Evolutionary conservation across 2,888 invertebrate species (phyloP), one percentile per base, ranked within the genome.

Genomic region (Branchinecta sandiegonensis): DNA sequence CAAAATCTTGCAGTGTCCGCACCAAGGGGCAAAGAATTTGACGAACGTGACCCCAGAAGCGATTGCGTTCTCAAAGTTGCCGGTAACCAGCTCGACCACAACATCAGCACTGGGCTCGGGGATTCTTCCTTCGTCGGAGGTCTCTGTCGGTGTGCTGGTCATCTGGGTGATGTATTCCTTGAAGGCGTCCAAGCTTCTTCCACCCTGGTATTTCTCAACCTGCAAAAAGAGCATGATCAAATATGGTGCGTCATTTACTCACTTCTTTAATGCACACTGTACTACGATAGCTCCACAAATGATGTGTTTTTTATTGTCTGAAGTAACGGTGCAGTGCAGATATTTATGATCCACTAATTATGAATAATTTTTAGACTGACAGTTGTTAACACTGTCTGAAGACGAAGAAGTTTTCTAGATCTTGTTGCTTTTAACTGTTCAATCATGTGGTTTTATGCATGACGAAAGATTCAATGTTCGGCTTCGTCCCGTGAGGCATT

Each of bases 11-110:
- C 92, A 93, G 76, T 92, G 90, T 1, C 90, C 89, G 75, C 90
- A 90, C 85, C 92, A 93, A 2, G 93, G 91, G 4, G 91, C 91
- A 79, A 87, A 93, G 76, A 89, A 93, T 78, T 92, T 90, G 47
- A 93, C 84, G 75, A 92, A 90, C 0, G 87, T 85, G 47, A 88
- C 77, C 68, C 89, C 89, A 46, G 83, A 84, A 72, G 86, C 82
- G 56, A 89, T 80, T 68, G 84, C 84, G 48, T 85, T 81, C 63
- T 86, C 83, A 75, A 92, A 93, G 69, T 83, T 86, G 66, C 86
- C 85, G 47, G 84, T 85, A 0, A 83, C 86, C 70, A 92, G 81
- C 65, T 83, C 79, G 9, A 84, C 78, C 2, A 86, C 85, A 0
- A 83, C 80, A 75, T 79, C 81, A 64, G 76, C 71, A 14, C 66